Conservation (phyloP, 2,797 vertebrate genomes). For the Argyrosomus regius region DNA sequence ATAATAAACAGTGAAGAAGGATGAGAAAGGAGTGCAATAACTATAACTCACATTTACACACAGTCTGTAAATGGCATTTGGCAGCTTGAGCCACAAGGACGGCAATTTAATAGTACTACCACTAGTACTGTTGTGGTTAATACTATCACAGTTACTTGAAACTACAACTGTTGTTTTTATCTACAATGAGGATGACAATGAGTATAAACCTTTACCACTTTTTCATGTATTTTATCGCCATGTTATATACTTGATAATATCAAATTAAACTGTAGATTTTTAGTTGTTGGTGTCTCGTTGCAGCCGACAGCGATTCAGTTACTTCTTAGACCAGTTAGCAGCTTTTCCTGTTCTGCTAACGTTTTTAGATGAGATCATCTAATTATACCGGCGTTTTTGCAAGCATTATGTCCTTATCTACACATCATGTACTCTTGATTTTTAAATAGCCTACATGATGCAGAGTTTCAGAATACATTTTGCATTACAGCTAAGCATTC, state of each 20-base stretch:
- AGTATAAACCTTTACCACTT: neutral
- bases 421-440: neutral
- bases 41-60: neutral
- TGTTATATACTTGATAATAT: neutral
- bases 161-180: neutral
- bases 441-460: neutral
- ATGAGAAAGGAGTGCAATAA: neutral
- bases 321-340: neutral
- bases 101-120: neutral
- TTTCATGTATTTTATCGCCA: conserved; percentile 3
- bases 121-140: neutral
- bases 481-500: neutral
- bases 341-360: neutral
- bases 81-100: neutral
- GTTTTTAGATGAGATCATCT: neutral
- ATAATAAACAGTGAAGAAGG: neutral
- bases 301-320: neutral
- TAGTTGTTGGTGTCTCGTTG: neutral
- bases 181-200: neutral
- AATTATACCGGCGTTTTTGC: neutral
- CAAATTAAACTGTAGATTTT: neutral
- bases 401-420: neutral
- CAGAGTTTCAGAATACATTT: neutral
- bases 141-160: neutral
- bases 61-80: conserved; percentile 4